phyloP scores from a whole-genome alignment of 2,113 vertebrate species.

The Myxocyprinus asiaticus region DNA sequence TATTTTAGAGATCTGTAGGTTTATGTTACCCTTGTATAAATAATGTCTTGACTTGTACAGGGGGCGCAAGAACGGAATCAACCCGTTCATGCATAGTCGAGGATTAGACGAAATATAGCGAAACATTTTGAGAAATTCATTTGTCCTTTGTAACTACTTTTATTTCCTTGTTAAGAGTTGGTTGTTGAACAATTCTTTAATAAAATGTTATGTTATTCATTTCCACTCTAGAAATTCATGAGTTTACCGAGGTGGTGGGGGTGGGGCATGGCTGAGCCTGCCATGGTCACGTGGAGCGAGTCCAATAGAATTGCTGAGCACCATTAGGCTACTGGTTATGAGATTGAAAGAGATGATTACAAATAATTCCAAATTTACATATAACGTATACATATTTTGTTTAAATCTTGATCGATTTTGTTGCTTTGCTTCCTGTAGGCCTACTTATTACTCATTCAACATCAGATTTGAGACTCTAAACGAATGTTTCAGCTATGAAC shows the following conservation, averaged over 20 bases:
- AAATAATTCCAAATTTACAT: background rate
- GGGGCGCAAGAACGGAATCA: constrained; percentile 85
- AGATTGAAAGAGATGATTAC: background rate
- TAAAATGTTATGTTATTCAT: constrained; percentile 96
- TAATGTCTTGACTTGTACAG: constrained; percentile 92
- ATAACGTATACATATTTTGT: too few species aligned
- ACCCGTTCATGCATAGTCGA: constrained; percentile 86
- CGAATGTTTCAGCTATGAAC: too few species aligned
- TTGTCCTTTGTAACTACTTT: constrained; percentile 94
- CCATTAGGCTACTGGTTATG: background rate
- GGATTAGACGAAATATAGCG: constrained; percentile 88
- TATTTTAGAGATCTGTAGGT: constrained; percentile 95
- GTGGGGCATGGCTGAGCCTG: constrained; percentile 40
- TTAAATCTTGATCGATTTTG: too few species aligned
- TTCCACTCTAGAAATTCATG: constrained; percentile 75
- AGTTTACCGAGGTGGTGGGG: constrained; percentile 29
- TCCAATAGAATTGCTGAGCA: constrained; percentile 41
- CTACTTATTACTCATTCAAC: too few species aligned
- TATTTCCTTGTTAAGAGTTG: constrained; percentile 89
- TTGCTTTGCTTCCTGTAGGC: too few species aligned
- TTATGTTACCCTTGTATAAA: constrained; percentile 93
- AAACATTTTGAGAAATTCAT: constrained; percentile 82
- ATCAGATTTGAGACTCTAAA: too few species aligned
- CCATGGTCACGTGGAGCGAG: constrained; percentile 73
- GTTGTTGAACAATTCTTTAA: constrained; percentile 96